phyloP scores from a whole-genome alignment of 2,797 vertebrate genomes.

The Glyptemys insculpta region DNA sequence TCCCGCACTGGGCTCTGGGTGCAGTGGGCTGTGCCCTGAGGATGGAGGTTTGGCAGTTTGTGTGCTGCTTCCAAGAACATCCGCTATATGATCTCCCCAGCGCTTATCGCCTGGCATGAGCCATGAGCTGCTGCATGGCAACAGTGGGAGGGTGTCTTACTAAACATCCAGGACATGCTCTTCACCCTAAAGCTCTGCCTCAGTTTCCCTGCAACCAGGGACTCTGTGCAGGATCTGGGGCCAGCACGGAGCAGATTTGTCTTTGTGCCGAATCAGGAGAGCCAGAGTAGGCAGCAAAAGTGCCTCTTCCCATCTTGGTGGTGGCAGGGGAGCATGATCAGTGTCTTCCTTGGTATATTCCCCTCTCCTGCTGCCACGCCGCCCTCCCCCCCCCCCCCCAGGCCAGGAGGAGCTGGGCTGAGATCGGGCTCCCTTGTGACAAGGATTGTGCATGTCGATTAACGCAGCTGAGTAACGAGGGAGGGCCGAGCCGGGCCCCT shows the following conservation, averaged over 20 bases:
- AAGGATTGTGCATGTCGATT: no score
- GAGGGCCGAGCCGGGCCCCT: background rate
- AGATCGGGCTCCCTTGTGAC: background rate
- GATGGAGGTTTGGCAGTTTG: background rate
- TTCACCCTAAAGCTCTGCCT: background rate
- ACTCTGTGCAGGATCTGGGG: background rate
- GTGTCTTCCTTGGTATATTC: background rate
- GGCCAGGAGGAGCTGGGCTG: constrained; percentile 26
- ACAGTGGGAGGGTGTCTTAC: background rate
- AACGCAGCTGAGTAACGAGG: no score
- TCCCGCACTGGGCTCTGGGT: no score
- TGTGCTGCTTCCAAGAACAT: background rate
- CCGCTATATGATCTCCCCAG: background rate
- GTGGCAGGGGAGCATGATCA: background rate
- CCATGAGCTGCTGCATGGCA: background rate
- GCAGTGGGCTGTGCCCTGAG: background rate
- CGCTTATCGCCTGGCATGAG: background rate
- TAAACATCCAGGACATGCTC: background rate
- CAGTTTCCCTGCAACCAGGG: background rate
- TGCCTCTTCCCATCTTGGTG: background rate
- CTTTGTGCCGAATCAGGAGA: background rate
- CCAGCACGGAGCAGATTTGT: background rate
- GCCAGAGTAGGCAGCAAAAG: background rate
- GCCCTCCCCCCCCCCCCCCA: background rate
- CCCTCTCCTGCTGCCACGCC: background rate